Evolutionary conservation across 2,113 vertebrate species (phyloP).

Genomic region (Microcebus murinus): DNA sequence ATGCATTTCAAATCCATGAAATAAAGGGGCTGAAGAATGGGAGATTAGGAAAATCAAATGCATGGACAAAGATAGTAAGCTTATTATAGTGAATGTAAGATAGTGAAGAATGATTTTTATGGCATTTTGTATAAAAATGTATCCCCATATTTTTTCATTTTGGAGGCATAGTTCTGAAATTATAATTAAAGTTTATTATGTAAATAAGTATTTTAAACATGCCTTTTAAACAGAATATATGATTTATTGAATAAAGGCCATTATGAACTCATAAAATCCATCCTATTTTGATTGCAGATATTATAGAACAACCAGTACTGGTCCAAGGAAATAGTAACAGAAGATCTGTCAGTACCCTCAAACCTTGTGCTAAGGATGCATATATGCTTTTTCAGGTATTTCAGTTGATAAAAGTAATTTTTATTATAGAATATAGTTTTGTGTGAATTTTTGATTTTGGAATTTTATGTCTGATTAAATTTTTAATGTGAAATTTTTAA

Average conservation of each 20-base stretch:
- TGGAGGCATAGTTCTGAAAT: background rate
- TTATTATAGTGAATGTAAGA: constrained; percentile 41
- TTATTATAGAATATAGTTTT: constrained; percentile 17
- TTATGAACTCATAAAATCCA: constrained; percentile 7
- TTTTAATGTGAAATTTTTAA: background rate
- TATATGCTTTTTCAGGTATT: constrained; percentile 99
- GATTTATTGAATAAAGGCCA: background rate
- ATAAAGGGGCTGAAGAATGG: background rate
- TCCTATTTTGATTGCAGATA: constrained; percentile 84
- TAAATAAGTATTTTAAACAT: background rate
- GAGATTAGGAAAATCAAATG: background rate
- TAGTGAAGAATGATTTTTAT: constrained; percentile 23
- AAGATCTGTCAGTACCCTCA: constrained; percentile 95
- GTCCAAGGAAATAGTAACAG: constrained; percentile 97
- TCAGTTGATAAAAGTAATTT: constrained; percentile 45
- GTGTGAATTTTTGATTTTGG: constrained; percentile 1
- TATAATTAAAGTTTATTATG: background rate
- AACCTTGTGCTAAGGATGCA: constrained; percentile 98
- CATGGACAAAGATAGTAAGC: background rate
- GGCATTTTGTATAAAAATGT: constrained; percentile 24
- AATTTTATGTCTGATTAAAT: background rate
- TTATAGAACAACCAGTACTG: constrained; percentile 88
- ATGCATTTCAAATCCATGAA: constrained; percentile 22
- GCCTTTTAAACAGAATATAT: background rate
- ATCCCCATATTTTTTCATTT: constrained; percentile 1